Conservation (phyloP, 1,140 invertebrate species). For the Drosophila dunni region DNA sequence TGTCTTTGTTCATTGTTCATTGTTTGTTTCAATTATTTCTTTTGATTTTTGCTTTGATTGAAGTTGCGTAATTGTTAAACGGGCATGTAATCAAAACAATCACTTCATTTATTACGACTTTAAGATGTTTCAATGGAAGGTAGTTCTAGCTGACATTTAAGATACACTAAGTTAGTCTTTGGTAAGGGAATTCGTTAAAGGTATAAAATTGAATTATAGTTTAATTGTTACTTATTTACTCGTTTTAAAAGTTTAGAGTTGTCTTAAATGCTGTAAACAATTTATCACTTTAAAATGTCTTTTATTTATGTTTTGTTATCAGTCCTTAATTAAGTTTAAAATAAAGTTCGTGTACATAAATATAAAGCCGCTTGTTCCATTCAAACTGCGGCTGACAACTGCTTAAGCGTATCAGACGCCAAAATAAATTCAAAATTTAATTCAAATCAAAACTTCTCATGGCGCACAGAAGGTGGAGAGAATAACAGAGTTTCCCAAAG, state of each 20-base stretch:
- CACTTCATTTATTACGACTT: background rate
- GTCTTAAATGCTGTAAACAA: too few species aligned
- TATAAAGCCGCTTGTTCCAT: background rate
- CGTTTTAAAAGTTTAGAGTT: too few species aligned
- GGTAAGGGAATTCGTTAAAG: too few species aligned
- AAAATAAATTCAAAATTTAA: constrained; percentile 73
- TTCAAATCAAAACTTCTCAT: constrained; percentile 55
- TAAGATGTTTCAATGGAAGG: background rate
- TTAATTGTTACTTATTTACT: too few species aligned
- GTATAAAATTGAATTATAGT: too few species aligned
- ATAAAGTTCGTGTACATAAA: background rate
- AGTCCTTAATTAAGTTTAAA: background rate
- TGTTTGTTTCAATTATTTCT: constrained; percentile 1
- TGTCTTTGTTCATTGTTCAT: constrained; percentile 3
- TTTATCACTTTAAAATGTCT: background rate
- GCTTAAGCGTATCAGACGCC: constrained; percentile 50
- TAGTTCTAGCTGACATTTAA: background rate
- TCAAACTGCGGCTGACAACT: constrained; percentile 25
- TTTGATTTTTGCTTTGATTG: constrained; percentile 5
- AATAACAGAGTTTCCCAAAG: constrained; percentile 66
- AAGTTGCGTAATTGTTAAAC: constrained; percentile 20
- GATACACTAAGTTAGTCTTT: background rate
- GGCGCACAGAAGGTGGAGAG: constrained; percentile 29
- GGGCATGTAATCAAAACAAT: constrained; percentile 1
- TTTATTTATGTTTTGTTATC: background rate